phyloP scores from a whole-genome alignment of 2,113 vertebrate species.

The Zapornia atra region DNA sequence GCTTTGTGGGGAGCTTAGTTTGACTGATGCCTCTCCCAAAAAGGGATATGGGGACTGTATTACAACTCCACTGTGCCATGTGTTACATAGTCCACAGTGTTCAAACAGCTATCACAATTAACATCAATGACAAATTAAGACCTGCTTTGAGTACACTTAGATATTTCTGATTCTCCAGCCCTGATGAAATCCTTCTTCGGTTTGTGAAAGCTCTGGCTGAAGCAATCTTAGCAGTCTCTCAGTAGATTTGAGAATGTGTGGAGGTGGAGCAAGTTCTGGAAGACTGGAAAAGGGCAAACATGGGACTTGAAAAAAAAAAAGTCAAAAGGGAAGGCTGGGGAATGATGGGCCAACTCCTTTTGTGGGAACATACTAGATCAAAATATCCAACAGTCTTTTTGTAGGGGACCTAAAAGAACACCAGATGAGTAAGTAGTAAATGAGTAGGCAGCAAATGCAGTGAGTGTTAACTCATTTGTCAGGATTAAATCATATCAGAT shows the following conservation, averaged over 20 bases:
- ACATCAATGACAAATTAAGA: neutral
- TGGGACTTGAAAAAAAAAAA: neutral
- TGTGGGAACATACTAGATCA: neutral
- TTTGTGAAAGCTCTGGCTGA: neutral
- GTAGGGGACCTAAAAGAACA: neutral
- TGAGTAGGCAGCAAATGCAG: constrained; percentile 20
- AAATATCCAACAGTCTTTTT: neutral
- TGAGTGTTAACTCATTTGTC: constrained; percentile 50
- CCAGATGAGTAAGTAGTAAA: constrained; percentile 14
- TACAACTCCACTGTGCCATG: neutral
- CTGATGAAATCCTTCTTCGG: neutral
- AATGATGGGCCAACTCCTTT: neutral
- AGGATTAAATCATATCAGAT: constrained; percentile 37
- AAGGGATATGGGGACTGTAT: neutral
- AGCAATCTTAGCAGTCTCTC: neutral
- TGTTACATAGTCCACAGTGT: neutral
- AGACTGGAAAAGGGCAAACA: neutral
- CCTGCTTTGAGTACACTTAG: neutral
- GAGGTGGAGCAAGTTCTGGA: neutral
- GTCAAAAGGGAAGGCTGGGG: neutral
- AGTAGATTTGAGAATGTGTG: neutral
- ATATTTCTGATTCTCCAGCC: neutral
- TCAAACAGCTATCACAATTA: neutral
- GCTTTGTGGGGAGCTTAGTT: neutral
- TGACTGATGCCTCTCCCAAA: neutral